phyloP scores from a whole-genome alignment of 2,888 invertebrate genomes.

The Reticulitermes lucifugus region DNA sequence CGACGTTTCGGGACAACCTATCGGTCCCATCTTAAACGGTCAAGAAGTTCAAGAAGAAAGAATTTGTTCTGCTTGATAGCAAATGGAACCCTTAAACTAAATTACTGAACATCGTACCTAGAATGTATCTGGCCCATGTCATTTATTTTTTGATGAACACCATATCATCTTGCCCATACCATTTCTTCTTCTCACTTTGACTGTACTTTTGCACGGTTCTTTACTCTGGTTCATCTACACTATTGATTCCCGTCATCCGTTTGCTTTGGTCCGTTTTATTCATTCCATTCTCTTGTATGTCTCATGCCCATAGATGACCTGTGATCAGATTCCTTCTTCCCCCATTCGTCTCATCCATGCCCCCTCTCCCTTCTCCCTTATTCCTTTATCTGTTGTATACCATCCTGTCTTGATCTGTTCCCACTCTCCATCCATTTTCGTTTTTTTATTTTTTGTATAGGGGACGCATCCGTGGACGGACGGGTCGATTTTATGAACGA shows the following conservation, averaged over 20 bases:
- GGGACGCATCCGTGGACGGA: conserved; percentile 4
- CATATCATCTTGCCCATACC: too few species aligned
- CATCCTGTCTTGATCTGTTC: background rate
- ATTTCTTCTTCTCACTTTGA: too few species aligned
- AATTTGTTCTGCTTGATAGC: too few species aligned
- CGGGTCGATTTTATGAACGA: conserved; percentile 25
- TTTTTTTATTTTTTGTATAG: background rate
- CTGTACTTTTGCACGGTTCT: background rate
- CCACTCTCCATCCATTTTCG: background rate
- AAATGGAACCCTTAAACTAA: too few species aligned
- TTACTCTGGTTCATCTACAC: background rate
- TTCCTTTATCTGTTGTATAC: background rate
- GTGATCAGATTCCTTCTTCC: background rate
- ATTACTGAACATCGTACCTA: too few species aligned
- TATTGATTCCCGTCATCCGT: background rate
- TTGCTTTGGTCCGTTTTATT: background rate
- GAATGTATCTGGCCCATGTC: too few species aligned
- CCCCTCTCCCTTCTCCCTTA: background rate
- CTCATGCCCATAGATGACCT: background rate
- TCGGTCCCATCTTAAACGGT: too few species aligned
- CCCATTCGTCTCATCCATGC: background rate
- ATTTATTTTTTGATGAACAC: too few species aligned
- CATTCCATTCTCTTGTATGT: background rate
- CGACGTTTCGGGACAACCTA: too few species aligned
- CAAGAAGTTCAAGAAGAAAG: too few species aligned